A percentile compares a stretch with the other conserved stretches of the same genome.
These are phyloP conservation scores for Siphlonurus alternatus DNA, from an alignment of 2,888 invertebrate species.

Conservation along the genomic window DNA sequence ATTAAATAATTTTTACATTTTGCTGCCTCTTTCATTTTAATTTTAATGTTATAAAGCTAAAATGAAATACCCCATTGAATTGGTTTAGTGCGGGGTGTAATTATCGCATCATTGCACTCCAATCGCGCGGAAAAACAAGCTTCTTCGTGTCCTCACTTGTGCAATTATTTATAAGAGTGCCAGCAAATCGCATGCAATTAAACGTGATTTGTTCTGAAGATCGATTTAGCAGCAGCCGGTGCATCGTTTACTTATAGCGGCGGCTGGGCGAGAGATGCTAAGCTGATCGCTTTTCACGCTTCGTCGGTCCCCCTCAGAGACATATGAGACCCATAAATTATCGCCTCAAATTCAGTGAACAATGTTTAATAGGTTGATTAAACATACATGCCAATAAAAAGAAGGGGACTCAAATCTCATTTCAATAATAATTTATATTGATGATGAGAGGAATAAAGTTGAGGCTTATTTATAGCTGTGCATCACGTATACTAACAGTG, in stretches of 20 bases:
- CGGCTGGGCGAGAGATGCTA: background rate
- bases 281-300: background rate
- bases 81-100: too few species aligned
- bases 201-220: conserved; percentile 10
- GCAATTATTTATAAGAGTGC: too few species aligned
- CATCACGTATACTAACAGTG: too few species aligned
- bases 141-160: background rate
- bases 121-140: conserved; percentile 6
- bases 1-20: too few species aligned
- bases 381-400: too few species aligned
- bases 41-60: too few species aligned
- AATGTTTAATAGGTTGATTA: background rate
- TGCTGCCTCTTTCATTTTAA: too few species aligned
- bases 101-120: conserved; percentile 7
- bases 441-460: too few species aligned
- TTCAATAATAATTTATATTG: too few species aligned
- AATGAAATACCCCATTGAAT: too few species aligned
- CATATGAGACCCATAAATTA: background rate
- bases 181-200: conserved; percentile 9
- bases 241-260: background rate
- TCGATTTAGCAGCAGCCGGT: conserved; percentile 3
- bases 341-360: background rate
- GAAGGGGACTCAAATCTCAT: too few species aligned
- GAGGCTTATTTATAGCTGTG: too few species aligned
- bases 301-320: background rate